phyloP scores from a whole-genome alignment of 1,140 invertebrate genomes.

The Tribolium castaneum region DNA sequence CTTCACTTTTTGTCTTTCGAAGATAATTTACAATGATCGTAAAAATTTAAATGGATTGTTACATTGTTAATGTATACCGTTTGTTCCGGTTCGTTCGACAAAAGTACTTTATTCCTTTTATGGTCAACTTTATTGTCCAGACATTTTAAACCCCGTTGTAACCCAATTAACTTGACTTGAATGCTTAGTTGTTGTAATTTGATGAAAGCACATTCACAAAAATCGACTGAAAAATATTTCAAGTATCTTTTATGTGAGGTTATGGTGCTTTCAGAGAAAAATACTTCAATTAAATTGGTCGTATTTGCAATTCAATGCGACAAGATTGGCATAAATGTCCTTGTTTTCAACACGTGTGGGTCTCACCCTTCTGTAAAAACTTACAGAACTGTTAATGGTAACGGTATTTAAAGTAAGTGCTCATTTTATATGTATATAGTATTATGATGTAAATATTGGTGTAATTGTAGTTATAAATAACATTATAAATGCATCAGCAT shows the following conservation, averaged over 20 bases:
- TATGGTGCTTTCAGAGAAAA: too few relatives aligned
- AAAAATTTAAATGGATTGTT: conserved; percentile 9
- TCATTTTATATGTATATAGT: background rate
- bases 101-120: conserved; percentile 16
- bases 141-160: background rate
- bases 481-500: background rate
- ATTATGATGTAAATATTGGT: conserved; percentile 4
- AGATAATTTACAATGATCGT: background rate
- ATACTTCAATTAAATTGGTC: too few relatives aligned
- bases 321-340: background rate
- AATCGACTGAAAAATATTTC: too few relatives aligned
- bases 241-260: too few relatives aligned
- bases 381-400: background rate
- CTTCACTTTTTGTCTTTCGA: background rate
- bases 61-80: background rate
- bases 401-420: background rate
- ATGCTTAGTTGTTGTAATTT: background rate
- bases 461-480: conserved; percentile 18
- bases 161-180: background rate
- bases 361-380: background rate
- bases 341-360: background rate
- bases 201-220: background rate
- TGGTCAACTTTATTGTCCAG: background rate
- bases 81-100: conserved; percentile 12
- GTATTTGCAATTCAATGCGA: background rate